Evolutionary conservation across 2,797 vertebrate genomes (phyloP).

Genomic region (Malurus leucopterus): DNA sequence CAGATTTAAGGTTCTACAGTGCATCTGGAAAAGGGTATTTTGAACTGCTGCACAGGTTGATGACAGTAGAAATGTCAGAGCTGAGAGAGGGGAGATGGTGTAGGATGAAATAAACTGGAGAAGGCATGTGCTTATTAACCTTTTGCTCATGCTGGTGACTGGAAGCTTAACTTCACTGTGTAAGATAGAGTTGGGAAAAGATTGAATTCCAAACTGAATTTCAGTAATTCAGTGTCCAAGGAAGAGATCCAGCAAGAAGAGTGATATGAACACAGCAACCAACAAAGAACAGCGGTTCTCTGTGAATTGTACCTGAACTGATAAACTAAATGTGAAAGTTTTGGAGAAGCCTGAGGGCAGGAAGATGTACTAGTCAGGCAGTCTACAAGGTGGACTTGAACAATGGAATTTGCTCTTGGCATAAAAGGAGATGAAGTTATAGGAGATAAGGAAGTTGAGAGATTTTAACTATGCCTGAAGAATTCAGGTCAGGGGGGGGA

Average conservation of each 20-base stretch:
- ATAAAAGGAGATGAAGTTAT: not conserved
- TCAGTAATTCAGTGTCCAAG: not conserved
- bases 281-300: not conserved
- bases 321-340: not conserved
- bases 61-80: not conserved
- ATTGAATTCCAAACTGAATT: not conserved
- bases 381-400: not conserved
- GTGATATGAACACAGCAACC: not conserved
- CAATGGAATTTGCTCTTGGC: not conserved
- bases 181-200: not conserved
- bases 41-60: not conserved
- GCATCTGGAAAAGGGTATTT: not conserved
- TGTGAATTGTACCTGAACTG: not conserved
- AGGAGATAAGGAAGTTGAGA: not conserved
- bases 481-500: not conserved
- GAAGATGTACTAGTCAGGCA: not conserved
- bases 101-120: not conserved
- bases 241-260: not conserved
- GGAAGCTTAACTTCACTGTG: not conserved
- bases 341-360: not conserved
- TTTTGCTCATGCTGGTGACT: not conserved
- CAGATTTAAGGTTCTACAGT: not conserved
- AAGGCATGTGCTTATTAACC: not conserved
- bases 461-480: not conserved
- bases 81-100: not conserved